Evolutionary conservation across 2,888 invertebrate species (phyloP).

Genomic region (Aquatica leii): DNA sequence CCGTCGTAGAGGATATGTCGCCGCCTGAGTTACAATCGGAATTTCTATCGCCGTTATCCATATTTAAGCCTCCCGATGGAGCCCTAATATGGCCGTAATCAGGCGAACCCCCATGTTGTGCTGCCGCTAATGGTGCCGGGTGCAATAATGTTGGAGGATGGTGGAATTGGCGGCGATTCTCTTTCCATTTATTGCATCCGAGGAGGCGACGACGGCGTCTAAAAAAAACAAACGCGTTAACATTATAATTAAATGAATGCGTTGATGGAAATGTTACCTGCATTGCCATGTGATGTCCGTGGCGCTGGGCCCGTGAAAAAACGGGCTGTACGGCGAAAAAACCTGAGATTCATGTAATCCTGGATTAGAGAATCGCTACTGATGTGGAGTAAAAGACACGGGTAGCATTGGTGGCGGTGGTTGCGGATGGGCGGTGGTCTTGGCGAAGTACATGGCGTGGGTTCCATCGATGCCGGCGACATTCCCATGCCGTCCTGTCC

Average conservation of each 20-base stretch:
- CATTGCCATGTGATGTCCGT: constrained; percentile 62
- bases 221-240: too few species aligned
- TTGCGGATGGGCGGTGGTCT: constrained; percentile 74
- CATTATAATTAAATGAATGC: too few species aligned
- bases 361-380: constrained; percentile 96
- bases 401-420: constrained; percentile 84
- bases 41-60: constrained; percentile 85
- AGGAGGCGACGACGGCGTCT: constrained; percentile 68
- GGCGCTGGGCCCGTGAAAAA: constrained; percentile 73
- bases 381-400: constrained; percentile 91
- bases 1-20: constrained; percentile 91
- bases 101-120: constrained; percentile 82
- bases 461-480: constrained; percentile 70
- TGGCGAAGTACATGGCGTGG: constrained; percentile 69
- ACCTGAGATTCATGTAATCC: constrained; percentile 94
- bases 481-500: constrained; percentile 81
- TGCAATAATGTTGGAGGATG: constrained; percentile 87
- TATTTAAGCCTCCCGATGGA: constrained; percentile 64
- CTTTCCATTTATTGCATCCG: constrained; percentile 75
- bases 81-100: constrained; percentile 78
- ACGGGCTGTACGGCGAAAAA: constrained; percentile 90
- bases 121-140: constrained; percentile 84
- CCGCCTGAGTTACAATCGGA: constrained; percentile 92
- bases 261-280: constrained; percentile 53
- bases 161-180: constrained; percentile 84